phyloP scores from a whole-genome alignment of 2,888 invertebrate genomes.

The Quadroppia sp. region DNA sequence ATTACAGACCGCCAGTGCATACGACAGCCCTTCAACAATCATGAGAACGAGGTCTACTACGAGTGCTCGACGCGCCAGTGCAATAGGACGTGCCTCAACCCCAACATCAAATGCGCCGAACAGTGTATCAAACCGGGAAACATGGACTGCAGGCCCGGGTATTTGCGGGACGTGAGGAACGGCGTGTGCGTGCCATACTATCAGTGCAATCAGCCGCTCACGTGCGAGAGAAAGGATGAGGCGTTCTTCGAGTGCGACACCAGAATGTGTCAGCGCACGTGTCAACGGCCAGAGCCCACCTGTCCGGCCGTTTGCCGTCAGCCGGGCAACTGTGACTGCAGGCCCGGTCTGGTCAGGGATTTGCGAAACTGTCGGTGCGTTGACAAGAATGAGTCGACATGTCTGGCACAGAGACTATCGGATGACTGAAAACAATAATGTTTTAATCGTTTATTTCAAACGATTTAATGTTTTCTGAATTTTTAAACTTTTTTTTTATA shows the following conservation, averaged over 20 bases:
- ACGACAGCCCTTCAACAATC: not conserved
- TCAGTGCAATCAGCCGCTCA: not conserved
- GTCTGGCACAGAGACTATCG: not conserved
- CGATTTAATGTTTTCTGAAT: too few relatives aligned
- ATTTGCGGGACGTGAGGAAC: not conserved
- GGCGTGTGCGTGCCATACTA: not conserved
- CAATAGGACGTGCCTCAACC: not conserved
- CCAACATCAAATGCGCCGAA: not conserved
- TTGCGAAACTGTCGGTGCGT: not conserved
- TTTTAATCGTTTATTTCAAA: too few relatives aligned
- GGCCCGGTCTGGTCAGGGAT: not conserved
- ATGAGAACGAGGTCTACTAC: slow-evolving; percentile 5
- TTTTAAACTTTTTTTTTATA: too few relatives aligned
- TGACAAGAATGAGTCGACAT: not conserved
- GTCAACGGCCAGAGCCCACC: not conserved
- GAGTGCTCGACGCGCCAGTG: not conserved
- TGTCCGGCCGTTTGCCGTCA: not conserved
- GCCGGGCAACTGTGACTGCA: slow-evolving; percentile 20
- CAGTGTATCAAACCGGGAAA: not conserved
- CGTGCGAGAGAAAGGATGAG: not conserved
- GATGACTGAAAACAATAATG: not conserved
- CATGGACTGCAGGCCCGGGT: not conserved
- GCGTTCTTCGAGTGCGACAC: not conserved
- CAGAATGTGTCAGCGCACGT: not conserved
- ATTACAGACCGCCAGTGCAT: not conserved